A percentile compares a stretch with the other conserved stretches of the same genome.
Evolutionary conservation across 2,888 invertebrate genomes (phyloP).

Genomic region (Galerucella calmariensis): DNA sequence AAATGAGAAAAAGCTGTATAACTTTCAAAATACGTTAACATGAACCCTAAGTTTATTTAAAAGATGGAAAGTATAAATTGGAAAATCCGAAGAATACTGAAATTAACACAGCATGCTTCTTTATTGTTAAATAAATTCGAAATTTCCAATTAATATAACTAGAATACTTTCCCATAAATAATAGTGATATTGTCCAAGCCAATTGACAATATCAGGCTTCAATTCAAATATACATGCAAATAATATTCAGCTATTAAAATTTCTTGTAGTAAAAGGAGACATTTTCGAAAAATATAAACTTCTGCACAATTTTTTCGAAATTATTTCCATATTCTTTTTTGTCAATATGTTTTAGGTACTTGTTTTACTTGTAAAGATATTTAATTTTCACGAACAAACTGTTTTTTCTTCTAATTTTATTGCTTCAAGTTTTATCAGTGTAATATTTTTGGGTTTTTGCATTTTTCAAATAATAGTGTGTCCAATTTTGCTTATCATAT

Average conservation of each 20-base stretch:
- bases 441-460: conserved; percentile 45
- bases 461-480: conserved; percentile 57
- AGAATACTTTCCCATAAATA: no score
- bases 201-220: neutral
- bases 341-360: conserved; percentile 14
- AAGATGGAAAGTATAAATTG: no score
- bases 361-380: conserved; percentile 23
- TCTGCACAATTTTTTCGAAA: conserved; percentile 42
- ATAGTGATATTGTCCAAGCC: no score
- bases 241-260: conserved; percentile 13
- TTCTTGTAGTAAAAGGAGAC: conserved; percentile 34
- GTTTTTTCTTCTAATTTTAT: conserved; percentile 39
- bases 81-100: no score
- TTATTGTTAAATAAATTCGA: no score
- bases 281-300: conserved; percentile 37
- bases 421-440: conserved; percentile 44
- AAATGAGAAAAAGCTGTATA: no score
- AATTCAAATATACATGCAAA: neutral
- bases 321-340: conserved; percentile 26
- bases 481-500: conserved; percentile 60
- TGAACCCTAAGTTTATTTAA: no score
- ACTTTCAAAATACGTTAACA: no score
- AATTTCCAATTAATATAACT: no score
- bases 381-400: conserved; percentile 29
- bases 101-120: no score